These are phyloP conservation scores for Drosophila santomea DNA, from an alignment of 1,140 invertebrate species.

Conservation along the genomic window DNA sequence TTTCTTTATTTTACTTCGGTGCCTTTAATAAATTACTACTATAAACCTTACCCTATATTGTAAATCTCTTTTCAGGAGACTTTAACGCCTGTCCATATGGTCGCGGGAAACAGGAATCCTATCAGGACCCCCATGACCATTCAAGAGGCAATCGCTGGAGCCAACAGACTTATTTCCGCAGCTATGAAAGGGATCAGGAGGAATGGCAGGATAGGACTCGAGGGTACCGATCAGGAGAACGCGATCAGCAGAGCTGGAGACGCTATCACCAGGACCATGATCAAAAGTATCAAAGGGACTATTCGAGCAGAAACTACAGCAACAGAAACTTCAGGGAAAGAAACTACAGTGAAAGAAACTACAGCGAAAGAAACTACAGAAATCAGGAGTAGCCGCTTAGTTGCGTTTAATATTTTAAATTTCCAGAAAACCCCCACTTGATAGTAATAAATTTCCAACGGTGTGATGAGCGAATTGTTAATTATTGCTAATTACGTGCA, in stretches of 20 bases:
- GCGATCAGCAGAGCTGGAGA: background rate
- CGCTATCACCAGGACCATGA: constrained; percentile 5
- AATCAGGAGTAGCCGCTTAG: constrained; percentile 1
- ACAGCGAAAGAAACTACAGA: too few species aligned
- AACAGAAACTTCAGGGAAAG: too few species aligned
- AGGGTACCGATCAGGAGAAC: background rate
- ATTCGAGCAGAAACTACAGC: background rate
- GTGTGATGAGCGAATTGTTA: constrained; percentile 47
- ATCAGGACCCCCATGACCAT: background rate
- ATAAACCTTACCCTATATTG: too few species aligned
- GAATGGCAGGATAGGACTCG: background rate
- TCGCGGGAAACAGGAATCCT: background rate
- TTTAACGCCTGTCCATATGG: background rate
- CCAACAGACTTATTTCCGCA: background rate
- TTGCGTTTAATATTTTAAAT: background rate
- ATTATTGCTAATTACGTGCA: constrained; percentile 56
- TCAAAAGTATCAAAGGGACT: background rate
- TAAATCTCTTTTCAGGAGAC: constrained; percentile 1
- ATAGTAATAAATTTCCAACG: constrained; percentile 27
- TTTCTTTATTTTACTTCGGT: too few species aligned
- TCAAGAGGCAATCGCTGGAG: background rate
- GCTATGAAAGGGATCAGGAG: constrained; percentile 1
- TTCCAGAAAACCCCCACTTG: constrained; percentile 1
- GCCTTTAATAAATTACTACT: too few species aligned
- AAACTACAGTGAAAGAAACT: too few species aligned